These are phyloP conservation scores for Octopus sinensis DNA, from an alignment of 1,140 invertebrate genomes.

Conservation along the genomic window DNA sequence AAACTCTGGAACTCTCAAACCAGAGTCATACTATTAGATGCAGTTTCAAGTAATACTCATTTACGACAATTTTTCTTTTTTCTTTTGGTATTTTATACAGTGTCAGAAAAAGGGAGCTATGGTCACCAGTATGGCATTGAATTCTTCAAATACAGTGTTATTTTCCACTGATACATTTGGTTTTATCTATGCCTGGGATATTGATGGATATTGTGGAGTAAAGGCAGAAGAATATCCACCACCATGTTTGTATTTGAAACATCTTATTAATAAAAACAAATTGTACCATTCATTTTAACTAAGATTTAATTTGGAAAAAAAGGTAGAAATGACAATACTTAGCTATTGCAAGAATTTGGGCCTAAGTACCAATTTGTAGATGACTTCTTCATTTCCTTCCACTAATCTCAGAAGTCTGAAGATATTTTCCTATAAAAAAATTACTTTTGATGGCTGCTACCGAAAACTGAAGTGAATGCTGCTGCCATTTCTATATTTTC, in stretches of 20 bases:
- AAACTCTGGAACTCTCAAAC: not conserved
- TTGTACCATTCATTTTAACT: too few relatives aligned
- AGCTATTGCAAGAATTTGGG: too few relatives aligned
- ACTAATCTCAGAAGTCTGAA: too few relatives aligned
- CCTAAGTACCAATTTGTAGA: too few relatives aligned
- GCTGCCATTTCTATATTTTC: too few relatives aligned
- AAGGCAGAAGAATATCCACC: slow-evolving; percentile 37
- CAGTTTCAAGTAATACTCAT: not conserved
- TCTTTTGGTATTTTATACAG: slow-evolving; percentile 29
- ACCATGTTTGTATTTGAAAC: slow-evolving; percentile 34
- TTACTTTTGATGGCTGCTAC: too few relatives aligned
- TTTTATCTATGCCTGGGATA: slow-evolving; percentile 55
- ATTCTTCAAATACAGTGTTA: slow-evolving; percentile 43
- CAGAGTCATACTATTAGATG: not conserved
- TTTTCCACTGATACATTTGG: slow-evolving; percentile 52
- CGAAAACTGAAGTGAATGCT: too few relatives aligned
- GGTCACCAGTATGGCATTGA: slow-evolving; percentile 44
- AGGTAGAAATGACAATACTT: too few relatives aligned
- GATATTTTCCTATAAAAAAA: too few relatives aligned
- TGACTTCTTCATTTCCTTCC: too few relatives aligned
- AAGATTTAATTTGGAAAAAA: too few relatives aligned
- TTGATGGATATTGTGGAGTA: slow-evolving; percentile 49
- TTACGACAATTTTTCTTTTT: not conserved
- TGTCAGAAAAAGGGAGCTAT: slow-evolving; percentile 42
- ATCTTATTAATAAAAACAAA: too few relatives aligned